Evolutionary conservation across 2,797 vertebrate genomes (phyloP), one percentile per base, ranked within the genome.

Genomic region (Propithecus perrieri): DNA sequence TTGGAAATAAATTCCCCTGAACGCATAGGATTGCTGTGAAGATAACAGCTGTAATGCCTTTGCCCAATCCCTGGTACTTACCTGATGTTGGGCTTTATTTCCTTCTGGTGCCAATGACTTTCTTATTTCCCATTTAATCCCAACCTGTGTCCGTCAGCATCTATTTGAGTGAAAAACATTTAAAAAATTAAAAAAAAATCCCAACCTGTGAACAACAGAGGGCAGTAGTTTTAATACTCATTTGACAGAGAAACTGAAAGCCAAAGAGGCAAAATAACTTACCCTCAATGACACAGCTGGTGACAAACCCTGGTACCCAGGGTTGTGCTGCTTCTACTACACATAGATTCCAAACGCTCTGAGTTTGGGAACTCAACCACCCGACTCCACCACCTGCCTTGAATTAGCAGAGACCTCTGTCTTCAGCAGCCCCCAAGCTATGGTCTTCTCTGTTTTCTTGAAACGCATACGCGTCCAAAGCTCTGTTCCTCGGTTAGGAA

Each of bases 221-320:
- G 75, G 69, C 80, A 53, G 46, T 78, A 33, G 63, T 79, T 90
- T 48, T 65, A 46, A 83, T 59, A n/a, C 38, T 84, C 48, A 24
- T 80, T 92, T 46, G 6, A 80, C 7, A 14, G 71, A 93, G 85
- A 95, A 87, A 94, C 15, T 57, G 81, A 92, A 83, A 69, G 17
- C 69, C 50, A 28, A 28, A 85, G 20, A 92, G 33, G 11, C 14
- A 65, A 67, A 74, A 11, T n/a, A n/a, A 26, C 67, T 38, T 11
- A 61, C 26, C 55, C n/a, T 75, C 24, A 33, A 24, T 79, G 81
- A 75, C 78, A 96, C 18, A 63, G 89, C 72, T 65, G 26, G 35
- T 80, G 75, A 87, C 83, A 50, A 26, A 35, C 59, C 8, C 57
- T 80, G 28, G 35, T 69, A 20, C 79, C 55, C 24, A 3, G 1